Evolutionary conservation across 2,888 invertebrate species (phyloP).

Genomic region (Tachina lurida): DNA sequence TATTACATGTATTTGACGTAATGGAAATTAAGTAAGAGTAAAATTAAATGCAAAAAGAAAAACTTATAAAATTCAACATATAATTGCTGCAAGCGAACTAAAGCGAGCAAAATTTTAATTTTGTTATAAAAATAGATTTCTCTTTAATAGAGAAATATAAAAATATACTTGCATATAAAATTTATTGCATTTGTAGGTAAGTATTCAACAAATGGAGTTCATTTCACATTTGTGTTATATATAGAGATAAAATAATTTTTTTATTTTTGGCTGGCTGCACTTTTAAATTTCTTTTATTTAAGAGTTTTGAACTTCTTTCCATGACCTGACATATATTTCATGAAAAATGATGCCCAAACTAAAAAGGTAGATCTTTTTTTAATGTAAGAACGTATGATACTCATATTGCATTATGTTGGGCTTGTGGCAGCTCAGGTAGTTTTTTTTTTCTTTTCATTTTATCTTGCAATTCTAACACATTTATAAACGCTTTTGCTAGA

Average conservation of each 20-base stretch:
- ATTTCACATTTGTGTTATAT: not conserved
- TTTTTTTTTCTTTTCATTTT: constrained; percentile 55
- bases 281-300: constrained; percentile 14
- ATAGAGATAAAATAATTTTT: not conserved
- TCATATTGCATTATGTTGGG: constrained; percentile 35
- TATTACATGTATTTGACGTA: constrained; percentile 32
- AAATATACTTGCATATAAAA: no score
- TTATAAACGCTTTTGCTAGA: constrained; percentile 65
- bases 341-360: constrained; percentile 53
- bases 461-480: constrained; percentile 63
- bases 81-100: not conserved
- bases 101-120: not conserved
- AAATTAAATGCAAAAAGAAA: not conserved
- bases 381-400: not conserved
- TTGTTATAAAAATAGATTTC: no score
- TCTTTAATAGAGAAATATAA: no score
- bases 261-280: not conserved
- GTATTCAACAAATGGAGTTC: not conserved
- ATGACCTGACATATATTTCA: constrained; percentile 52
- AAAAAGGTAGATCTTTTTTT: constrained; percentile 20
- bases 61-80: not conserved
- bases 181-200: not conserved
- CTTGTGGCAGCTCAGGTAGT: constrained; percentile 49
- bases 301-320: constrained; percentile 51
- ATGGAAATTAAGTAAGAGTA: not conserved